Conservation (phyloP, 2,113 vertebrate genomes). For the Microcebus murinus region DNA sequence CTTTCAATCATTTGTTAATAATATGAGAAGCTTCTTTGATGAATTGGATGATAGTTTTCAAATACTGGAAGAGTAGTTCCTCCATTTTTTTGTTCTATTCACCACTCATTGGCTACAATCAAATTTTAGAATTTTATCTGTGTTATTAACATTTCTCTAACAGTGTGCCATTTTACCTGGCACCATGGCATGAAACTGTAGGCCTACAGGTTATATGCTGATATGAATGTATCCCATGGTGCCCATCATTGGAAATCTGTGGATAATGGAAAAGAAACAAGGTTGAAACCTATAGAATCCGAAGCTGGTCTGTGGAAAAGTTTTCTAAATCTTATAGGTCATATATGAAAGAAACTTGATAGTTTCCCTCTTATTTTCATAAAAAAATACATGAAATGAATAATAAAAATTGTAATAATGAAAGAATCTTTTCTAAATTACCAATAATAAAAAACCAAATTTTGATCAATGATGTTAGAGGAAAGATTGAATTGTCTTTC, state of each 20-base stretch:
- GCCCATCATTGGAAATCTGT: not conserved
- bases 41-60: not conserved
- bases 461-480: not conserved
- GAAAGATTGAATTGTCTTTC: conserved; percentile 11
- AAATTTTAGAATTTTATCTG: not conserved
- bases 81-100: not conserved
- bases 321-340: not conserved
- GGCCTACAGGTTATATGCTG: not conserved
- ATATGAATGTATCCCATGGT: not conserved
- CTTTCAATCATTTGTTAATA: not conserved
- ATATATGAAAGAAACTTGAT: not conserved
- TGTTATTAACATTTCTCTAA: not conserved
- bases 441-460: not conserved
- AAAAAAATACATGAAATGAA: not conserved
- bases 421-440: not conserved
- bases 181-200: not conserved
- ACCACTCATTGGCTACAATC: not conserved
- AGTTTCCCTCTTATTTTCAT: not conserved
- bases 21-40: not conserved
- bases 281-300: not conserved
- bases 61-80: not conserved
- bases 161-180: not conserved
- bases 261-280: not conserved
- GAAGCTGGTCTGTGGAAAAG: not conserved
- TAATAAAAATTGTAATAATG: not conserved